Base-by-base conservation (phyloP, 2,113 vertebrate species). In the Rhegmatorhina hoffmannsi region DNA sequence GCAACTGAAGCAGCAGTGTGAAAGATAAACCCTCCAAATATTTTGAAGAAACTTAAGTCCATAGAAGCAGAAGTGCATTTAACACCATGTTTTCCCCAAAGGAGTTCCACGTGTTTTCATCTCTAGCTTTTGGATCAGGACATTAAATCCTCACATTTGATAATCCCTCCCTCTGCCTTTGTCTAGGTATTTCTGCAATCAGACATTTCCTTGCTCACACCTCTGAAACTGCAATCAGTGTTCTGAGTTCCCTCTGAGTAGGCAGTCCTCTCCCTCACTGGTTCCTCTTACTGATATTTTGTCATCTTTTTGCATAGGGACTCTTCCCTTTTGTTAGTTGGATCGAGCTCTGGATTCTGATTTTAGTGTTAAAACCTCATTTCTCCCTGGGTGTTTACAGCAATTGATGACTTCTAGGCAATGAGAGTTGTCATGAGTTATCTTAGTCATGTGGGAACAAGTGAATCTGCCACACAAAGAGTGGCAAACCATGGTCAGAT, bases 191-290 rank as follows among this genome's bases (percentile, higher is more conserved):
- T 93, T 87, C 63, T 89, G 17, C 20, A 62, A 1, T 52, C 33
- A 47, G 21, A 17, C 5, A 25, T 69, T 76, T 82, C n/a, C 63
- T 60, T 46, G 19, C 15, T n/a, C 20, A 13, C 0, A 1, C 13
- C 17, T 84, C 44, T 60, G 34, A 59, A 93, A 76, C 0, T 0
- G 14, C 13, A 10, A 12, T 34, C 11, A 11, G 13, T 38, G 9
- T 53, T 81, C 43, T 49, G 66, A 40, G 11, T 31, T 58, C 9
- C 17, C 36, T 70, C 11, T 60, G 49, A 17, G 6, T 23, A 59
- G 33, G 15, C 18, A 81, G 12, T 56, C 31, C 40, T 52, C 7
- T 59, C 10, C 18, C 14, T 53, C 1, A 0, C 16, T 38, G 53
- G 7, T 12, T 56, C n/a, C 19, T 63, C 12, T 62, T 84, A 43